A percentile compares a stretch with the other conserved stretches of the same genome.
phyloP scores from a whole-genome alignment of 1,140 invertebrate genomes.

The Drosophila prosaltans region DNA sequence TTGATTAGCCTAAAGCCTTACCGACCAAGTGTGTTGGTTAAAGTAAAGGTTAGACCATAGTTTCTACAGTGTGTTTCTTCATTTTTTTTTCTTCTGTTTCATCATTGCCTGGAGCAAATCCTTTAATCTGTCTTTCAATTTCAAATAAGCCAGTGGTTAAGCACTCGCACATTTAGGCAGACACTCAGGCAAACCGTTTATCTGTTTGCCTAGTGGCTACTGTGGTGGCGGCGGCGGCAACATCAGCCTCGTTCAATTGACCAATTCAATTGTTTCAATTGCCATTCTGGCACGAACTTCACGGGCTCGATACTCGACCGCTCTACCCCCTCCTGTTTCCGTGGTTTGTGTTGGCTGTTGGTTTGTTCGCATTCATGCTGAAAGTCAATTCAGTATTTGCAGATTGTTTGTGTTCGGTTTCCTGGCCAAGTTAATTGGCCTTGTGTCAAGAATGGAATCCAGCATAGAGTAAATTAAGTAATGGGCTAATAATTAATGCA shows the following conservation, averaged over 20 bases:
- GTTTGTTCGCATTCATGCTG: slow-evolving; percentile 67
- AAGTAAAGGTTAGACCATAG: slow-evolving; percentile 1
- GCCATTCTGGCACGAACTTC: slow-evolving; percentile 53
- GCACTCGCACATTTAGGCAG: slow-evolving; percentile 37
- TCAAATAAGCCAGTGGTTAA: slow-evolving; percentile 63
- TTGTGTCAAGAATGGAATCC: slow-evolving; percentile 22
- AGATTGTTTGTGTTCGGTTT: slow-evolving; percentile 33
- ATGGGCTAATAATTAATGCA: slow-evolving; percentile 1
- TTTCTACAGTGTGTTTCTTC: neutral
- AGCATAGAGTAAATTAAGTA: slow-evolving; percentile 8
- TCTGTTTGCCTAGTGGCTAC: slow-evolving; percentile 25
- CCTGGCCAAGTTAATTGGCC: slow-evolving; percentile 44
- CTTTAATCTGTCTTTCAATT: slow-evolving; percentile 68
- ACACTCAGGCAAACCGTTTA: neutral
- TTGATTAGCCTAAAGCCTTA: slow-evolving; percentile 18
- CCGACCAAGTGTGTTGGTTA: neutral
- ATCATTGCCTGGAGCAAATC: slow-evolving; percentile 55
- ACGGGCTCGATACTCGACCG: slow-evolving; percentile 22
- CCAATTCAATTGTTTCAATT: slow-evolving; percentile 80
- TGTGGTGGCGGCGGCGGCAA: slow-evolving; percentile 22
- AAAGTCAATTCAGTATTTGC: slow-evolving; percentile 57
- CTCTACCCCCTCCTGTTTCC: slow-evolving; percentile 8
- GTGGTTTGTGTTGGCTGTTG: slow-evolving; percentile 7
- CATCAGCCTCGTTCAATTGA: slow-evolving; percentile 39
- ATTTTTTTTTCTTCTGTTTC: slow-evolving; percentile 29